phyloP scores from a whole-genome alignment of 2,113 vertebrate genomes.

The Dicrurus megarhynchus region DNA sequence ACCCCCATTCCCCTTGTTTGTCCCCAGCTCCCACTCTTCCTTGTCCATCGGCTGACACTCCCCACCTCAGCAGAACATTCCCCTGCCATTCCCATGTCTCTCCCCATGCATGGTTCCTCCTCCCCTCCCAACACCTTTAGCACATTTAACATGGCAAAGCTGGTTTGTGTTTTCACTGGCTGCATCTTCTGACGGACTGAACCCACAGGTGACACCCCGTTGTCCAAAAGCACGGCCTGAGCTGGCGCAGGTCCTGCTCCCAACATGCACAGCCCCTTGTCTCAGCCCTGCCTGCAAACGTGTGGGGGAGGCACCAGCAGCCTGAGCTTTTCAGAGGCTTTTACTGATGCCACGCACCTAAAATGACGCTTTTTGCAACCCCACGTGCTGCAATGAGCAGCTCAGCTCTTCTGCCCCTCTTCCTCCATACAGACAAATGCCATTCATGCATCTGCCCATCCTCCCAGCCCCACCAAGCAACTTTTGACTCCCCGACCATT shows the following conservation, averaged over 20 bases:
- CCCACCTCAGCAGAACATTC: background rate
- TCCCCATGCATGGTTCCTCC: accelerated
- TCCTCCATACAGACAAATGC: background rate
- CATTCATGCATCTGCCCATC: accelerated
- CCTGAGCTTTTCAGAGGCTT: background rate
- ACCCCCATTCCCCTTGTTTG: background rate
- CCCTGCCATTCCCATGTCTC: accelerated
- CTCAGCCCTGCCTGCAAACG: background rate
- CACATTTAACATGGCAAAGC: background rate
- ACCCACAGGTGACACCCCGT: accelerated
- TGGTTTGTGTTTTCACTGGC: background rate
- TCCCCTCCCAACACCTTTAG: background rate
- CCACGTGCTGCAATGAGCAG: background rate
- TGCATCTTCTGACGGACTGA: background rate
- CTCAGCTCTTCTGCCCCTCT: background rate
- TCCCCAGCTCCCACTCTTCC: background rate
- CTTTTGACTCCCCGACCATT: accelerated
- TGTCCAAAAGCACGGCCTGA: background rate
- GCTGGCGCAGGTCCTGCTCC: background rate
- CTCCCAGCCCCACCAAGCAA: background rate
- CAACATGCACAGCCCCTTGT: accelerated
- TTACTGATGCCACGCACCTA: background rate
- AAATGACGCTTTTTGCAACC: background rate
- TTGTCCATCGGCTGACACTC: background rate
- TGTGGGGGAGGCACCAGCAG: background rate